phyloP scores from a whole-genome alignment of 2,797 vertebrate species.

The Myotis findleyi region DNA sequence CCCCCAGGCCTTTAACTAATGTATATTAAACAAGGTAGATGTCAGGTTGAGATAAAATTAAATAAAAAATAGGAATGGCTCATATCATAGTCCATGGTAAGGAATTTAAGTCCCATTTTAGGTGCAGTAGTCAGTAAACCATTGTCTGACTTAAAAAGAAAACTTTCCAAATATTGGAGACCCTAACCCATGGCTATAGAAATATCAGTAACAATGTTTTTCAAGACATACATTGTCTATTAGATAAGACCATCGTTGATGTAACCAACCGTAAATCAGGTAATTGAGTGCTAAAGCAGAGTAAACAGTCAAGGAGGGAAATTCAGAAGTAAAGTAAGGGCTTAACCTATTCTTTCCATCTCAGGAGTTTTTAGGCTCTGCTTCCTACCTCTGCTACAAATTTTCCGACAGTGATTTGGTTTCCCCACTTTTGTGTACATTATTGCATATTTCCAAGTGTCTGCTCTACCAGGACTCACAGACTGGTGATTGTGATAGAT shows the following conservation, averaged over 20 bases:
- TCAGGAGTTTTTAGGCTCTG: neutral
- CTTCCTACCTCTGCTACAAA: neutral
- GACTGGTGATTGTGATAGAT: neutral
- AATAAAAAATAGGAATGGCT: neutral
- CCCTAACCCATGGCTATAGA: neutral
- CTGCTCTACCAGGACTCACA: neutral
- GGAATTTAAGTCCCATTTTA: neutral
- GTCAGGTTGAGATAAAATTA: neutral
- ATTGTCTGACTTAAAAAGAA: neutral
- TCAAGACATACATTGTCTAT: neutral
- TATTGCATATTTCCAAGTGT: neutral
- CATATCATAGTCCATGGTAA: neutral
- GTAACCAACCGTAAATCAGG: neutral
- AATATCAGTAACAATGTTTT: neutral
- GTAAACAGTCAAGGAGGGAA: neutral
- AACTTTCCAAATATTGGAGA: neutral
- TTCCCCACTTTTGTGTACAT: neutral
- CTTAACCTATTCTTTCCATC: neutral
- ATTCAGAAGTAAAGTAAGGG: neutral
- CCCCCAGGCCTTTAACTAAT: neutral
- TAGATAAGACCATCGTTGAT: neutral
- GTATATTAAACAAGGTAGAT: neutral
- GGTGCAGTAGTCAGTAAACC: neutral
- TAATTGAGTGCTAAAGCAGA: neutral
- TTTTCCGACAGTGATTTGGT: neutral